Evolutionary conservation across 2,797 vertebrate genomes (phyloP), one percentile per base, ranked within the genome.

Genomic region (Echeneis naucrates): DNA sequence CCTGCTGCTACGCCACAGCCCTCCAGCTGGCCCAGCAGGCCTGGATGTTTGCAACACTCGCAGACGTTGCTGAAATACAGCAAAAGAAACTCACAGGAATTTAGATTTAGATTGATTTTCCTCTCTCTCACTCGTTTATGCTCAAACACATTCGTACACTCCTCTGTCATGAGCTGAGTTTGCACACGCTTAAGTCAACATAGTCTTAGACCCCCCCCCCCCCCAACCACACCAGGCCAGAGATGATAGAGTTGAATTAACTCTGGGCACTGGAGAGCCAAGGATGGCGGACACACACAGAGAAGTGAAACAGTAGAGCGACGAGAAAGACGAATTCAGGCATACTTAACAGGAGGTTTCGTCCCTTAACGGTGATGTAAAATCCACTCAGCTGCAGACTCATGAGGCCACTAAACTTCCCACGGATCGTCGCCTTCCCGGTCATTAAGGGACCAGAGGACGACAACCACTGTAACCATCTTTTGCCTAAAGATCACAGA

Each of bases 181-280:
- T 30, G 30, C 30, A n/a, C 61, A 55, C 52, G 47, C 74, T 80
- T 77, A 71, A 73, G 77, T 80, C 71, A 82, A 86, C 72, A 87
- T 47, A 27, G 50, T 27, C 26, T 16, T 27, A 9, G 58, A 72
- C 65, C 81, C 70, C 75, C 67, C 23, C n/a, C n/a, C n/a, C n/a
- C n/a, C n/a, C n/a, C n/a, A n/a, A n/a, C n/a, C n/a, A n/a, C n/a
- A n/a, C n/a, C 13, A 68, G 77, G 80, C 55, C 71, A 1, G 16
- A 4, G 30, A 74, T 24, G 13, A 68, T 60, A 40, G 23, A 81
- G 30, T 3, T 83, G 61, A 83, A 83, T 83, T 68, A 77, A 84
- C 59, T 72, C 44, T 8, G 11, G 78, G 78, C 53, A 40, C 21
- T 11, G 30, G 48, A 80, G 72, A 72, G 72, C 66, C 37, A 44